Percentiles rank a stretch among this genome's conserved stretches.
phyloP scores from a whole-genome alignment of 2,797 vertebrate genomes.

The Argyrosomus regius region DNA sequence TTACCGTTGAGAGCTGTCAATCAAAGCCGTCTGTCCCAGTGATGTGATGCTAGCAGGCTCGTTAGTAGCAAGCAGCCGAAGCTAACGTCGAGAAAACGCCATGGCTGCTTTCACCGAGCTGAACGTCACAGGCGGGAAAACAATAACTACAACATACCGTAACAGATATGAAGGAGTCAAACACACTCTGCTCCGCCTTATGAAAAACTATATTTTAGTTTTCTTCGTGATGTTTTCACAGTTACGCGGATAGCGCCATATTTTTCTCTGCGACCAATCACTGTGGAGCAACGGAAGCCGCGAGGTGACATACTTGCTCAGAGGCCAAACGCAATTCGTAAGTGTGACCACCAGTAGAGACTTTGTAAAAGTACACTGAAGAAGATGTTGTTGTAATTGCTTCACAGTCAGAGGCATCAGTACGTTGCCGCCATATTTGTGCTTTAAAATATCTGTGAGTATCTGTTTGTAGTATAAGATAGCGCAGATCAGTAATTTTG shows the following conservation, averaged over 20 bases:
- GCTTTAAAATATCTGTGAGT: too few relatives aligned
- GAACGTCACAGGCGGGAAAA: neutral
- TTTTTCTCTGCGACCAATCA: constrained; percentile 70
- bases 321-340: constrained; percentile 46
- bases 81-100: neutral
- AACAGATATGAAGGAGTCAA: neutral
- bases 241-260: constrained; percentile 62
- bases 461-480: too few relatives aligned
- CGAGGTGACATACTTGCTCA: constrained; percentile 12
- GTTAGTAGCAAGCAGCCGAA: constrained; percentile 47
- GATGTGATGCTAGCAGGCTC: constrained; percentile 26
- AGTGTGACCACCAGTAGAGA: neutral
- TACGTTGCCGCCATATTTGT: too few relatives aligned
- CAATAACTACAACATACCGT: neutral
- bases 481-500: too few relatives aligned
- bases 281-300: constrained; percentile 42
- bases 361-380: too few relatives aligned
- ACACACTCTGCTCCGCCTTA: neutral
- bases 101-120: neutral
- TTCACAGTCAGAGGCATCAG: too few relatives aligned
- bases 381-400: too few relatives aligned
- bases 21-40: neutral
- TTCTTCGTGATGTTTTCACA: constrained; percentile 42
- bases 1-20: constrained; percentile 1
- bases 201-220: neutral